Conservation (phyloP, 2,888 invertebrate genomes). For the Tetanocera ferruginea region DNA sequence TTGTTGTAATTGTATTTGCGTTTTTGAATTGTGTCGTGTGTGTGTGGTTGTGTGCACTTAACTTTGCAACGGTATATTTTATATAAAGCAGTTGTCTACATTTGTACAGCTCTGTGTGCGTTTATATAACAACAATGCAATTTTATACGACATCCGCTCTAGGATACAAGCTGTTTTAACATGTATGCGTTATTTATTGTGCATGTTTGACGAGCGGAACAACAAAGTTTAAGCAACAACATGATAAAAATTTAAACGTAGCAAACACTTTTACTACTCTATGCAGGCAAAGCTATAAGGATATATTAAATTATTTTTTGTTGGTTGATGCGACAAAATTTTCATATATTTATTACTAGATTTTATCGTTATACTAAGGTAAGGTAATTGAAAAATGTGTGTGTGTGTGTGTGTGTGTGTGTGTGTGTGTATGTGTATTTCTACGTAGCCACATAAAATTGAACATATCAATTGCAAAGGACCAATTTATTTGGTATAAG, state of each 20-base stretch:
- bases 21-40: constrained; percentile 1
- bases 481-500: too few species aligned
- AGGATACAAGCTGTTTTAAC: background rate
- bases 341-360: too few species aligned
- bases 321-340: too few species aligned
- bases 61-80: background rate
- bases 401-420: too few species aligned
- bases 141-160: background rate
- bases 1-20: constrained; percentile 20
- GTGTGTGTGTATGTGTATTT: too few species aligned
- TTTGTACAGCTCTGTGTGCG: background rate
- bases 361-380: too few species aligned
- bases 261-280: too few species aligned
- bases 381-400: too few species aligned
- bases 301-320: too few species aligned
- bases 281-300: too few species aligned
- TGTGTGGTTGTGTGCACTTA: background rate
- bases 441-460: background rate
- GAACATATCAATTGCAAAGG: background rate
- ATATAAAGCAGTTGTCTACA: background rate
- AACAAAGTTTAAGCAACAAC: background rate
- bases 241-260: background rate
- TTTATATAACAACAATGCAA: background rate
- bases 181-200: background rate
- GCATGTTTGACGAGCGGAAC: background rate